Conservation (phyloP, 1,140 invertebrate genomes). For the Venturia canescens region DNA sequence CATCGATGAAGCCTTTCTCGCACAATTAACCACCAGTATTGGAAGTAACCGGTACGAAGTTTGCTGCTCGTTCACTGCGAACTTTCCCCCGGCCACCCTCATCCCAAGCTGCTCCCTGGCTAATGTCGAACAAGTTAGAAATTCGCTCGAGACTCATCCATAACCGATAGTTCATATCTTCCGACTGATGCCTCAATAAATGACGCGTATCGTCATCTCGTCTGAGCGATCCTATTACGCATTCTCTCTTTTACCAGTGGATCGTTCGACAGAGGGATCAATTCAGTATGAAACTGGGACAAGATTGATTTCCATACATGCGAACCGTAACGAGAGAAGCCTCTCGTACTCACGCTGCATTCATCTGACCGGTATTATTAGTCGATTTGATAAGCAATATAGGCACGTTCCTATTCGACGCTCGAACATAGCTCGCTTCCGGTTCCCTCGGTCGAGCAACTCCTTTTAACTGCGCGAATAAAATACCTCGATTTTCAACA, state of each 20-base stretch:
- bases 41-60: not conserved
- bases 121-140: not conserved
- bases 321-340: conserved; percentile 2
- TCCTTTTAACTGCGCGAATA: no score
- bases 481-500: no score
- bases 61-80: not conserved
- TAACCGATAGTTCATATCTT: not conserved
- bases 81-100: not conserved
- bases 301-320: conserved; percentile 1
- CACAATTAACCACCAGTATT: not conserved
- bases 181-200: not conserved
- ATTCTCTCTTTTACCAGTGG: not conserved
- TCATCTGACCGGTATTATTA: not conserved
- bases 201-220: conserved; percentile 6
- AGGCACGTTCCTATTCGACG: no score
- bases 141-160: not conserved
- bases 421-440: no score
- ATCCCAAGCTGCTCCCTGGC: not conserved
- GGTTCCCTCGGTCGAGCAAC: no score
- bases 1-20: not conserved
- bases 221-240: not conserved
- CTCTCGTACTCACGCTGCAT: not conserved
- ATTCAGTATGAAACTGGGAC: not conserved
- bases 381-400: not conserved
- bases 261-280: not conserved